A percentile compares a stretch with the other conserved stretches of the same genome.
phyloP scores from a whole-genome alignment of 2,797 vertebrate species.

The Iguana delicatissima region DNA sequence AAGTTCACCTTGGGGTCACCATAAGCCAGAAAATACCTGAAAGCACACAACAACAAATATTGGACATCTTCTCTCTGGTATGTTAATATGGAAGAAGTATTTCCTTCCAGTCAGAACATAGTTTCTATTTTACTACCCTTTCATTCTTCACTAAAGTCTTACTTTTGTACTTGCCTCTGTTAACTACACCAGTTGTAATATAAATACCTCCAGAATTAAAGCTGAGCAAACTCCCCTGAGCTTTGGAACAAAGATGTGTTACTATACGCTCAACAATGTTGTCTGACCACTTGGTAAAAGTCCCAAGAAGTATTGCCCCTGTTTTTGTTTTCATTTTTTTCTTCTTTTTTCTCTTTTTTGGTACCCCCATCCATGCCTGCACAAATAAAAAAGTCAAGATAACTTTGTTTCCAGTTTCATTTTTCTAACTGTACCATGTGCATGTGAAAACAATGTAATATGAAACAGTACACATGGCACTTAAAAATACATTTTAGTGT shows the following conservation, averaged over 20 bases:
- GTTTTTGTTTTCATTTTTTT: background rate
- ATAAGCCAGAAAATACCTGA: no score
- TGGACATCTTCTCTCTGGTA: constrained; percentile 32
- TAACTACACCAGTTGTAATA: constrained; percentile 59
- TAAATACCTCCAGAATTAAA: constrained; percentile 73
- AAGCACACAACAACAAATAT: no score
- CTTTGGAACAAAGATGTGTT: constrained; percentile 64
- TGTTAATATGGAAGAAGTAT: constrained; percentile 50
- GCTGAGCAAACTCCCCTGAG: constrained; percentile 26
- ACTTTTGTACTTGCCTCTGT: constrained; percentile 68
- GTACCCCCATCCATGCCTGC: constrained; percentile 50
- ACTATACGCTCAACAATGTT: constrained; percentile 57
- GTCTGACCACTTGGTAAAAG: constrained; percentile 69
- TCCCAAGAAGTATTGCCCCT: constrained; percentile 55
- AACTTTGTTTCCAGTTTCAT: constrained; percentile 34
- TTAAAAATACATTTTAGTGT: background rate
- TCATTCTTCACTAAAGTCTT: constrained; percentile 30
- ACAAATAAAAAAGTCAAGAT: constrained; percentile 13
- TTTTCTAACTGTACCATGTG: constrained; percentile 21
- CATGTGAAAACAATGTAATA: background rate
- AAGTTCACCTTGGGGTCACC: no score
- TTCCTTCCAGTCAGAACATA: constrained; percentile 44
- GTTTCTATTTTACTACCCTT: constrained; percentile 57
- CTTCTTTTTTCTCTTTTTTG: no score
- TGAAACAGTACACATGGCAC: background rate